phyloP scores from a whole-genome alignment of 2,797 vertebrate species.

The Xenentodon cancila region DNA sequence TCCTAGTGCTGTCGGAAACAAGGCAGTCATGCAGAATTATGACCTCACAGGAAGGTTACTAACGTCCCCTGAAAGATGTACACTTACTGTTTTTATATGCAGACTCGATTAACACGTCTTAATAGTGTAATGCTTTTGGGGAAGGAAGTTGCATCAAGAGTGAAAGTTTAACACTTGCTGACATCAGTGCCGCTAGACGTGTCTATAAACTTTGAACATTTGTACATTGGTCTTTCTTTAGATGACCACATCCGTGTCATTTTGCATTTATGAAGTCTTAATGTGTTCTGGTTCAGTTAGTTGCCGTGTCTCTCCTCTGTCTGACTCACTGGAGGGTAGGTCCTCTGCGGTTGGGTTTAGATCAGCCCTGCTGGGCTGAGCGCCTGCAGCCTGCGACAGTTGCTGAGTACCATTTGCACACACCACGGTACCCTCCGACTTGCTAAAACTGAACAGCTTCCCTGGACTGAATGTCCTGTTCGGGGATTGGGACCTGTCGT shows the following conservation, averaged over 20 bases:
- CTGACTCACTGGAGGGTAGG: conserved; percentile 68
- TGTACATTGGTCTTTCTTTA: background rate
- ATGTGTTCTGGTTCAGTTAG: conserved; percentile 60
- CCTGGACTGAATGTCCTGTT: conserved; percentile 90
- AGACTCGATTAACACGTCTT: conserved; percentile 57
- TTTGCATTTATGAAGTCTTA: conserved; percentile 61
- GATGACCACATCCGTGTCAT: conserved; percentile 21
- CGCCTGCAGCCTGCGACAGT: conserved; percentile 40
- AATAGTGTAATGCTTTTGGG: conserved; percentile 49
- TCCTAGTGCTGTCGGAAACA: conserved; percentile 36
- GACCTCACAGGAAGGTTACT: conserved; percentile 28
- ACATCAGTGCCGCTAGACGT: conserved; percentile 11
- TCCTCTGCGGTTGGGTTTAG: conserved; percentile 80
- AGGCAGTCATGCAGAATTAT: conserved; percentile 66
- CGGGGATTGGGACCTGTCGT: conserved; percentile 91
- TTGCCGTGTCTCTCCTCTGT: conserved; percentile 72
- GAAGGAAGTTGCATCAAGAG: conserved; percentile 57
- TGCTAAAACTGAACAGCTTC: conserved; percentile 90
- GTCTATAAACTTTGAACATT: conserved; percentile 46
- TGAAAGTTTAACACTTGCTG: conserved; percentile 34
- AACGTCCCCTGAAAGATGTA: conserved; percentile 25
- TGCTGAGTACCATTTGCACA: conserved; percentile 72
- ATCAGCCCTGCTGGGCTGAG: conserved; percentile 75
- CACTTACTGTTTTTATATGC: conserved; percentile 63
- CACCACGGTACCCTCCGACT: conserved; percentile 78